A percentile compares a stretch with the other conserved stretches of the same genome.
These are phyloP conservation scores for Drosophila pegasa DNA, from an alignment of 2,888 invertebrate genomes.

Conservation along the genomic window DNA sequence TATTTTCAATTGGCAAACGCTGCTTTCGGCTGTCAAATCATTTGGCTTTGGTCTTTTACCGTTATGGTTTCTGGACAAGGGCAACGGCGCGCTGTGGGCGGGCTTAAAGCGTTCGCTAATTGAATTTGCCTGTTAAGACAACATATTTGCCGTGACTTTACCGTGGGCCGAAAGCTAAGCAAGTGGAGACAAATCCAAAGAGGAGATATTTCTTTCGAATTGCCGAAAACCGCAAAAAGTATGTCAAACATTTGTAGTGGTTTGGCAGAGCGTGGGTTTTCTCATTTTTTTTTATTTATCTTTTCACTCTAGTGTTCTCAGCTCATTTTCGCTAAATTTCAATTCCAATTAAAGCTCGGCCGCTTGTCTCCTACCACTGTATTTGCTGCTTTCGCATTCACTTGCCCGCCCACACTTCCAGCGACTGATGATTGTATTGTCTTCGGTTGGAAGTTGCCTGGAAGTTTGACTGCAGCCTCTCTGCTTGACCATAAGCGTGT, in stretches of 20 bases:
- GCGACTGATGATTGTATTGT: background rate
- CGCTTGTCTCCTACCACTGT: background rate
- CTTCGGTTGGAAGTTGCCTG: slow-evolving; percentile 7
- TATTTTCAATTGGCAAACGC: slow-evolving; percentile 54
- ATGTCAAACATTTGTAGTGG: slow-evolving; percentile 42
- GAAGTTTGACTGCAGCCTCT: slow-evolving; percentile 2
- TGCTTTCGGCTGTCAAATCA: slow-evolving; percentile 55
- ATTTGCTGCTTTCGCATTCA: slow-evolving; percentile 15
- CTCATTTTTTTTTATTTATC: slow-evolving; percentile 3
- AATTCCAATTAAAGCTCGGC: slow-evolving; percentile 7
- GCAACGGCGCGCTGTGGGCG: slow-evolving; percentile 41
- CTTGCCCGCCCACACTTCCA: slow-evolving; percentile 14
- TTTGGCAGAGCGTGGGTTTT: slow-evolving; percentile 27
- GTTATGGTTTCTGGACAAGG: slow-evolving; percentile 7
- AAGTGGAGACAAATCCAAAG: slow-evolving; percentile 31
- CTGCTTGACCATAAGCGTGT: background rate
- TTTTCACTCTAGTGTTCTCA: slow-evolving; percentile 18
- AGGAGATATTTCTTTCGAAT: slow-evolving; percentile 13
- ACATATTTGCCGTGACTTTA: slow-evolving; percentile 53
- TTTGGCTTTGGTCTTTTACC: slow-evolving; percentile 41
- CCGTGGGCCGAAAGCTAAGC: slow-evolving; percentile 47
- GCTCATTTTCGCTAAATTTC: slow-evolving; percentile 4
- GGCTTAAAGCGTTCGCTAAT: slow-evolving; percentile 57
- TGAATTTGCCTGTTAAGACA: slow-evolving; percentile 67
- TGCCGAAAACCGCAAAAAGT: slow-evolving; percentile 36